These are phyloP conservation scores for Drosophila bunnanda DNA, from an alignment of 2,888 invertebrate species.

Conservation along the genomic window DNA sequence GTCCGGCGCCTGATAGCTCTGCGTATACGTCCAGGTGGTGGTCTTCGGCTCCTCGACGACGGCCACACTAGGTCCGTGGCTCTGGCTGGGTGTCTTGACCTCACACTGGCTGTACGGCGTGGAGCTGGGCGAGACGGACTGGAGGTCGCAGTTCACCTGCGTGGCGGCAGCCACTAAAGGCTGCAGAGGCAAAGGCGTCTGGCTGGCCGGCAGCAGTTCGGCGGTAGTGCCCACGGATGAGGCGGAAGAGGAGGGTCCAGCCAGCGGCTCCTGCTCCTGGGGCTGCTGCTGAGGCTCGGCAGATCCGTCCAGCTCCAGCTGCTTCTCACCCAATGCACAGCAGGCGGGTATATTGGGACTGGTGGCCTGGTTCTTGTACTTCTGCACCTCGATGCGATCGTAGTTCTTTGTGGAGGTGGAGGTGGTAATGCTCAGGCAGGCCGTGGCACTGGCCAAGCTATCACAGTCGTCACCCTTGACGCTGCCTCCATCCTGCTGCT, in stretches of 20 bases:
- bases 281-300: conserved; percentile 5
- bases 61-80: conserved; percentile 58
- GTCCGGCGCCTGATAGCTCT: conserved; percentile 83
- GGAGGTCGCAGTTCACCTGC: conserved; percentile 74
- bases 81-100: conserved; percentile 63
- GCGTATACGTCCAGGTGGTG: conserved; percentile 82
- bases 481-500: conserved; percentile 41
- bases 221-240: conserved; percentile 31
- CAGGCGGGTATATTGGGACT: conserved; percentile 84
- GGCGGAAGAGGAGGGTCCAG: conserved; percentile 43
- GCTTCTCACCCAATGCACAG: conserved; percentile 63
- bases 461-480: conserved; percentile 79
- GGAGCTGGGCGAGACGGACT: conserved; percentile 81
- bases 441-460: conserved; percentile 74
- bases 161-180: conserved; percentile 40
- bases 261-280: conserved; percentile 19
- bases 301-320: conserved; percentile 49
- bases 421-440: conserved; percentile 80
- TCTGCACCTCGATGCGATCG: conserved; percentile 84
- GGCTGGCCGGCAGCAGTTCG: conserved; percentile 57
- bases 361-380: conserved; percentile 85
- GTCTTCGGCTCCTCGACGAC: conserved; percentile 74
- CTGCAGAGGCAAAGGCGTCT: conserved; percentile 58
- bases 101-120: conserved; percentile 82
- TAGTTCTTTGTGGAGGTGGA: conserved; percentile 82